Percentiles rank a stretch among this genome's conserved stretches.
Conservation (phyloP, 2,113 vertebrate genomes). For the Ceyx cyanopectus region DNA sequence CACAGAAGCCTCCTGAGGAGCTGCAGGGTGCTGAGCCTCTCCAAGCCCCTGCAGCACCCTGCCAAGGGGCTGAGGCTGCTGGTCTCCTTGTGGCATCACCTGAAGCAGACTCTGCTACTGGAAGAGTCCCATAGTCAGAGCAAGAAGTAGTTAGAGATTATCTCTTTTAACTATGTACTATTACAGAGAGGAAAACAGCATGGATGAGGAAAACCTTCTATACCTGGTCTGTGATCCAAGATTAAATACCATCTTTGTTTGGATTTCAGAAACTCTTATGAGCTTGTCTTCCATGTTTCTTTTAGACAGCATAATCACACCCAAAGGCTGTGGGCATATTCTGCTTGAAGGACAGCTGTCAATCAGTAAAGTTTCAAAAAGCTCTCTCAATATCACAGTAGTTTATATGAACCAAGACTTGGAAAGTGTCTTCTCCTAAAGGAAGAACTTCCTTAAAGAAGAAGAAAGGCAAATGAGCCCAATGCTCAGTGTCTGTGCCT, state of each 20-base stretch:
- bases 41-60: accelerated
- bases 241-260: neutral
- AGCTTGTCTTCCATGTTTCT: neutral
- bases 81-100: neutral
- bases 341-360: neutral
- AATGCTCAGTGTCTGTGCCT: neutral
- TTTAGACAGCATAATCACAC: neutral
- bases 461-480: neutral
- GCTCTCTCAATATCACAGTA: neutral
- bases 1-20: accelerated
- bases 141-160: neutral
- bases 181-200: neutral
- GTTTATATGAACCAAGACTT: neutral
- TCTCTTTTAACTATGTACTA: neutral
- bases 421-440: neutral
- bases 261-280: neutral
- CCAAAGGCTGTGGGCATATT: neutral
- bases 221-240: neutral
- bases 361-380: neutral
- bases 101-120: neutral
- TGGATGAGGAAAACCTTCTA: neutral
- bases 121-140: neutral
- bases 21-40: neutral
- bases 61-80: accelerated
- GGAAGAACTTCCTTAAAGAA: neutral